A percentile compares a stretch with the other conserved stretches of the same genome.
Conservation (phyloP, 2,888 invertebrate genomes). For the Drosophila histrio region DNA sequence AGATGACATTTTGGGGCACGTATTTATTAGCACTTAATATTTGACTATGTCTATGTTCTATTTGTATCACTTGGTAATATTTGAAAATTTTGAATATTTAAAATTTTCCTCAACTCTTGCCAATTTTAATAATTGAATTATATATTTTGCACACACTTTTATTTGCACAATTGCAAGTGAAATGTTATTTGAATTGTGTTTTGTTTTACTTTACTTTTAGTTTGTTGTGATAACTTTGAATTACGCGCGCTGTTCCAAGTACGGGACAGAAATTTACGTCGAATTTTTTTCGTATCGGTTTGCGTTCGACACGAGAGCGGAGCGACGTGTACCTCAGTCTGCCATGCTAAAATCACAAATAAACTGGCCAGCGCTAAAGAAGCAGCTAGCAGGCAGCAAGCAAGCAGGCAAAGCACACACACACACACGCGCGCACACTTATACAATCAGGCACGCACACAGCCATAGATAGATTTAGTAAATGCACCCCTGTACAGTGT, state of each 20-base stretch:
- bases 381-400: conserved; percentile 75
- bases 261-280: conserved; percentile 65
- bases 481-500: conserved; percentile 69
- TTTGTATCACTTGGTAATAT: conserved; percentile 17
- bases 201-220: not conserved
- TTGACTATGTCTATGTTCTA: conserved; percentile 33
- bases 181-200: conserved; percentile 29
- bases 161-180: conserved; percentile 17
- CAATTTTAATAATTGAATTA: conserved; percentile 28
- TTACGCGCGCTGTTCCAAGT: conserved; percentile 67
- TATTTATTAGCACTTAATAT: not conserved
- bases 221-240: conserved; percentile 67
- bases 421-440: conserved; percentile 25
- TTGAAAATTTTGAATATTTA: conserved; percentile 13
- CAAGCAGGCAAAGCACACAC: conserved; percentile 38
- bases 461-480: conserved; percentile 52
- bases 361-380: conserved; percentile 81
- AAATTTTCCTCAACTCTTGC: conserved; percentile 22
- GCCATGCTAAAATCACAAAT: conserved; percentile 83
- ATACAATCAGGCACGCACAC: conserved; percentile 16
- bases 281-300: conserved; percentile 69
- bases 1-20: conserved; percentile 52
- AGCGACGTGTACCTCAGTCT: conserved; percentile 79
- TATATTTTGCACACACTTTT: conserved; percentile 31
- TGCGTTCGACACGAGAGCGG: conserved; percentile 67